Evolutionary conservation across 2,113 vertebrate genomes (phyloP).

Genomic region (Triplophysa tibetana): DNA sequence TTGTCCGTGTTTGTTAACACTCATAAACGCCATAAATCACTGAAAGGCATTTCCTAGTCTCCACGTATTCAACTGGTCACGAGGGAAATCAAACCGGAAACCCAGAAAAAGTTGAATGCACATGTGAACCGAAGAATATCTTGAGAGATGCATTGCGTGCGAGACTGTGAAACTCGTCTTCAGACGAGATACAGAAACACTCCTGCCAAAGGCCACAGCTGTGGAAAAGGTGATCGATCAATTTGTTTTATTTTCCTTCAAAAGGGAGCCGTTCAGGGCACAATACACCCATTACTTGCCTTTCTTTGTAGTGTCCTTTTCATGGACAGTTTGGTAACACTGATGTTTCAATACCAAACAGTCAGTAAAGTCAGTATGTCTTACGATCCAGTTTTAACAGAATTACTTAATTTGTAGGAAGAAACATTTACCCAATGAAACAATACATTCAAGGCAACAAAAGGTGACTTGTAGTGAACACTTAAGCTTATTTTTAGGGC

Average conservation of each 20-base stretch:
- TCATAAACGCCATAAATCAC: conserved; percentile 42
- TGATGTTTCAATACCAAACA: conserved; percentile 42
- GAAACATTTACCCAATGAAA: conserved; percentile 4
- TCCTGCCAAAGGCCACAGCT: conserved; percentile 3
- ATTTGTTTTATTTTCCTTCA: conserved; percentile 27
- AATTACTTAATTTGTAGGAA: conserved; percentile 25
- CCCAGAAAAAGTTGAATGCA: conserved; percentile 4
- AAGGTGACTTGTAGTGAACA: too few relatives aligned
- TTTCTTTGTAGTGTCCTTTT: not conserved
- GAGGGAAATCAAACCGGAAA: conserved; percentile 23
- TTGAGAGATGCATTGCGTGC: conserved; percentile 16
- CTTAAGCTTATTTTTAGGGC: too few relatives aligned
- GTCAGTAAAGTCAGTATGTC: conserved; percentile 28
- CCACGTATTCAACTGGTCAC: conserved; percentile 23
- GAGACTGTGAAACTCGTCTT: not conserved
- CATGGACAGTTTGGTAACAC: conserved; percentile 42
- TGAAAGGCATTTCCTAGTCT: not conserved
- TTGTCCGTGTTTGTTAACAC: conserved; percentile 24
- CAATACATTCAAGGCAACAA: not conserved
- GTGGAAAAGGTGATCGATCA: conserved; percentile 3
- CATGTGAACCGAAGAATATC: conserved; percentile 6
- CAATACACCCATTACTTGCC: conserved; percentile 30
- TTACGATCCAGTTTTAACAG: not conserved
- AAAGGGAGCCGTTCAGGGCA: conserved; percentile 12
- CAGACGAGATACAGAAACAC: conserved; percentile 6